A percentile compares a stretch with the other conserved stretches of the same genome.
These are phyloP conservation scores for Fragum fragum DNA, from an alignment of 2,888 invertebrate genomes.

Conservation along the genomic window DNA sequence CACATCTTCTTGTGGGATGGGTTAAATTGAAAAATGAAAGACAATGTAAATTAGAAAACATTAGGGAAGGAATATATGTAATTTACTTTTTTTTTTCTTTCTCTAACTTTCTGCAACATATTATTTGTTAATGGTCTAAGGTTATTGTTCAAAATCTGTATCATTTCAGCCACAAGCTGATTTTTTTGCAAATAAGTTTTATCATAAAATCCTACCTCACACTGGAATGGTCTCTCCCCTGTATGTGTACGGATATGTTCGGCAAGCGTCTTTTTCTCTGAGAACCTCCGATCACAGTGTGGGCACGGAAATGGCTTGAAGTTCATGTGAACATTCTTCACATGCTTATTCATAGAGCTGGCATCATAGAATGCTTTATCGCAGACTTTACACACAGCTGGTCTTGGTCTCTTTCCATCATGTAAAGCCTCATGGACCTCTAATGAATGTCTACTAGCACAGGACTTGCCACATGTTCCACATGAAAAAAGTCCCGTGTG, in stretches of 20 bases:
- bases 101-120: too few relatives aligned
- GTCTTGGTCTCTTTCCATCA: constrained; percentile 40
- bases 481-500: constrained; percentile 54
- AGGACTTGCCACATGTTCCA: constrained; percentile 48
- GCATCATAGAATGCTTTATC: constrained; percentile 58
- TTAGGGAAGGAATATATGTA: too few relatives aligned
- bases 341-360: constrained; percentile 63
- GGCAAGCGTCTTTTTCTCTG: constrained; percentile 52
- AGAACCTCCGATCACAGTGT: constrained; percentile 49
- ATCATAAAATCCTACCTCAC: constrained; percentile 36
- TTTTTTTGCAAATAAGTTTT: too few relatives aligned
- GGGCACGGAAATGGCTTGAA: constrained; percentile 49
- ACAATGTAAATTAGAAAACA: too few relatives aligned
- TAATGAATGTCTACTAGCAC: constrained; percentile 42
- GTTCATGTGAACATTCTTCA: constrained; percentile 63
- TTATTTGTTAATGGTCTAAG: too few relatives aligned
- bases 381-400: constrained; percentile 56
- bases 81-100: too few relatives aligned
- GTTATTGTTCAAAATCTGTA: too few relatives aligned
- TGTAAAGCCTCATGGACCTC: constrained; percentile 52
- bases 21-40: too few relatives aligned
- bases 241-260: constrained; percentile 62
- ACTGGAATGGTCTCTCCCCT: constrained; percentile 61
- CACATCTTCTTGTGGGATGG: too few relatives aligned
- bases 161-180: too few relatives aligned